These are phyloP conservation scores for Adoxophyes honmai DNA, from an alignment of 1,140 invertebrate genomes.

Conservation along the genomic window DNA sequence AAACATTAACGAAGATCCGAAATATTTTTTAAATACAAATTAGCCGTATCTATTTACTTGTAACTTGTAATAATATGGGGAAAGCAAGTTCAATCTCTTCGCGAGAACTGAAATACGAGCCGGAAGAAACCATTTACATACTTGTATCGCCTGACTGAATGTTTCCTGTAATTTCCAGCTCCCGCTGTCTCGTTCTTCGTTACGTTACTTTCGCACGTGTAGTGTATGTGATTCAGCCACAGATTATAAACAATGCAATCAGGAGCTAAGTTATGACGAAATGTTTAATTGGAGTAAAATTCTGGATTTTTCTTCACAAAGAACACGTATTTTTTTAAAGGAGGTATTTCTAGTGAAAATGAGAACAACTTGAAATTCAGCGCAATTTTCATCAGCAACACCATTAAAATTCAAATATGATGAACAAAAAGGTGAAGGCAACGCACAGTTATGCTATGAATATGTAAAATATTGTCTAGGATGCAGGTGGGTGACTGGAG, in stretches of 20 bases:
- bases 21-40: no score
- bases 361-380: no score
- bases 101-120: conserved; percentile 11
- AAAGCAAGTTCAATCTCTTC: neutral
- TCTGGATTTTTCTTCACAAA: no score
- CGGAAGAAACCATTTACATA: conserved; percentile 19
- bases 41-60: no score
- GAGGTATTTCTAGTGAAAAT: no score
- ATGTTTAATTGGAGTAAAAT: no score
- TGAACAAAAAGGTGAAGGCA: neutral
- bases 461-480: conserved; percentile 13
- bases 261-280: no score
- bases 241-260: no score
- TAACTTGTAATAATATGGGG: neutral
- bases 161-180: conserved; percentile 30
- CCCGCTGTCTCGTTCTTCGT: conserved; percentile 23
- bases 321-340: no score
- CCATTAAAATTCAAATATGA: no score
- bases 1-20: no score
- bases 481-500: conserved; percentile 9
- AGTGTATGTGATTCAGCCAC: neutral
- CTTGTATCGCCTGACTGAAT: conserved; percentile 22
- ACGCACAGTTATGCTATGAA: conserved; percentile 5
- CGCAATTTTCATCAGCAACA: no score
- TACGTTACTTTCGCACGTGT: conserved; percentile 30